Base-by-base conservation (phyloP, 1,140 invertebrate species). In the Nixonia krombeini region DNA sequence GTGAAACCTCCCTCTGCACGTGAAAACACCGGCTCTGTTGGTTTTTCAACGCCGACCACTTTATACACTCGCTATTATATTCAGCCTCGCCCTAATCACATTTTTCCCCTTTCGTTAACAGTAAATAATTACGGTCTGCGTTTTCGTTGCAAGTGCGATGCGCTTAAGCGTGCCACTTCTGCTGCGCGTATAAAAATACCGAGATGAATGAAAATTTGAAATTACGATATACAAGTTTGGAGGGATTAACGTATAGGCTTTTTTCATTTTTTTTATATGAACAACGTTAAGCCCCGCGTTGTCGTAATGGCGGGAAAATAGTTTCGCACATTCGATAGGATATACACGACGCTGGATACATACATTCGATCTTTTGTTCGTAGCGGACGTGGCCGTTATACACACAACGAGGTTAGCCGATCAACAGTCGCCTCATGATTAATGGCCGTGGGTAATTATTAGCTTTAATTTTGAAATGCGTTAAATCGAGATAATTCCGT, bases 401-500 rank as follows among this genome's bases (percentile, higher is more conserved):
- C 49, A 42, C 44, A 35, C 40, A 45, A 17, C 53, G 44, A 52
- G 45, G 26, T 10, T 44, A 18, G 18, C 47, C 35, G 47, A 45
- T 65, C 50, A 66, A 66, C 53, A 45, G 56, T 46, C 29, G 16
- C 28, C 61, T 31, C 28, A 56, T 67, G 56, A 67, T 67, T 61
- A 67, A 67, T 67, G 45, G 35, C 25, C 23, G 33, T 25, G 35
- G 51, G 40, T 67, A 61, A 61, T 67, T 66, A 66, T 66, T 55
- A 55, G 55, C 55, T 55, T 66, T 59, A 66, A 59, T 59, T 58
- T 66, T 66, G 50, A 55, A 63, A 66, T 50, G 37, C 52, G 63
- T 66, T 55, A 59, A 58, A 55, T 66, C 47, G 55, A 59, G 41
- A 66, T 66, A 55, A 49, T 17, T 16, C 23, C 37, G 55, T 66